Conservation (phyloP, 2,888 invertebrate species). For the Aspidiotus rigidus region DNA sequence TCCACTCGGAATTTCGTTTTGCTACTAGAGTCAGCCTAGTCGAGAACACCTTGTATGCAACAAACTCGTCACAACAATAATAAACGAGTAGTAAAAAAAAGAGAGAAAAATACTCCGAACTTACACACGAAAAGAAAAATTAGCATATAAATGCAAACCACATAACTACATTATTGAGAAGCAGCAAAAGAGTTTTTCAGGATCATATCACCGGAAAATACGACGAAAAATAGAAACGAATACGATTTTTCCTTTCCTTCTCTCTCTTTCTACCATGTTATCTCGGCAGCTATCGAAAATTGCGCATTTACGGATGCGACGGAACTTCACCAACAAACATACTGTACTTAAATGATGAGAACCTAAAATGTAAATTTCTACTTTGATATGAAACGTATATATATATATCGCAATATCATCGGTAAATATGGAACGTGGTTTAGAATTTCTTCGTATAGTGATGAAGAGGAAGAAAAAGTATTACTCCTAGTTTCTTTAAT, state of each 20-base stretch:
- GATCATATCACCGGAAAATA: slow-evolving; percentile 31
- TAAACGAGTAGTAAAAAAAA: no score
- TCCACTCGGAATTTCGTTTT: background rate
- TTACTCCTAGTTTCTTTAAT: no score
- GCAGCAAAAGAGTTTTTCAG: slow-evolving; percentile 23
- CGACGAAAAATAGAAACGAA: slow-evolving; percentile 22
- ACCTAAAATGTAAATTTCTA: no score
- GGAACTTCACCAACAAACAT: background rate
- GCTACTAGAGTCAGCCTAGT: background rate
- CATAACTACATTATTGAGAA: slow-evolving; percentile 25
- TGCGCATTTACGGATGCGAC: background rate
- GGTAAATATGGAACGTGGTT: no score
- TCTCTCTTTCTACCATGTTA: background rate
- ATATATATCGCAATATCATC: no score
- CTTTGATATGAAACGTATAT: no score
- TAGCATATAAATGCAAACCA: slow-evolving; percentile 31
- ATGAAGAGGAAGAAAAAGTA: no score
- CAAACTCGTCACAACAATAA: slow-evolving; percentile 21
- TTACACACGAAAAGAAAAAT: slow-evolving; percentile 21
- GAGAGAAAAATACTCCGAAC: background rate
- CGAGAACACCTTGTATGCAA: slow-evolving; percentile 6
- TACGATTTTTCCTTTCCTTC: slow-evolving; percentile 15
- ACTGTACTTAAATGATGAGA: background rate
- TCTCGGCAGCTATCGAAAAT: background rate
- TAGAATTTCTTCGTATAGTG: no score